Evolutionary conservation across 2,888 invertebrate genomes (phyloP).

Genomic region (Slavum lentiscoides): DNA sequence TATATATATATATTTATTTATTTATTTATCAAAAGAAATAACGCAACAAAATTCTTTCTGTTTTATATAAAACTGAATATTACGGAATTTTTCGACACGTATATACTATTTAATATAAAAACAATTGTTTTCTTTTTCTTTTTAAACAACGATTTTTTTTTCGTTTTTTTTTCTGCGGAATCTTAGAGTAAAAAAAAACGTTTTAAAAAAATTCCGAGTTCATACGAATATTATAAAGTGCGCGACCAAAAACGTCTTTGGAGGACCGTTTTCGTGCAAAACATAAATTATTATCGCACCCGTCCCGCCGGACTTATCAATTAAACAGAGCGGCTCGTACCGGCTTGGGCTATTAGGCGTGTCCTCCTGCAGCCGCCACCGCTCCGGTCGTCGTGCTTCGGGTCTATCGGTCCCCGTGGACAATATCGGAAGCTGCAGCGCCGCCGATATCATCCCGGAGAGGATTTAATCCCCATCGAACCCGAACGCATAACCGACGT

Average conservation of each 20-base stretch:
- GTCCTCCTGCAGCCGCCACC: neutral
- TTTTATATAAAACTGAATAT: too few species aligned
- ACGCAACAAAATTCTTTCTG: too few species aligned
- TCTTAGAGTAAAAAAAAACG: too few species aligned
- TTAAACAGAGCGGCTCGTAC: constrained; percentile 22
- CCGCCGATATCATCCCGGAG: constrained; percentile 14
- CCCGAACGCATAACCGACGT: neutral
- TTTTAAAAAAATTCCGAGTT: too few species aligned
- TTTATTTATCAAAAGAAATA: too few species aligned
- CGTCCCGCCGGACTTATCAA: constrained; percentile 44
- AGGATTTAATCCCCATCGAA: constrained; percentile 20
- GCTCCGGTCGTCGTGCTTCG: neutral
- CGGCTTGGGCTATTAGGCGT: neutral
- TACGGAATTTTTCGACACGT: too few species aligned
- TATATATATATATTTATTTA: too few species aligned
- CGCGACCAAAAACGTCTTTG: neutral
- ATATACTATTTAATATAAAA: too few species aligned
- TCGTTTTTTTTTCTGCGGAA: too few species aligned
- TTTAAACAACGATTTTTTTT: too few species aligned
- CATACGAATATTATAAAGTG: neutral
- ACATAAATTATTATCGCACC: constrained; percentile 30
- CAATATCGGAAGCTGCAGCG: neutral
- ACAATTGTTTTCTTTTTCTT: too few species aligned
- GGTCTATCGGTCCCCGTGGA: constrained; percentile 33
- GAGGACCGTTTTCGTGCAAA: neutral